Conservation (phyloP, 2,888 invertebrate genomes). For the Rhorus exstirpatorius region DNA sequence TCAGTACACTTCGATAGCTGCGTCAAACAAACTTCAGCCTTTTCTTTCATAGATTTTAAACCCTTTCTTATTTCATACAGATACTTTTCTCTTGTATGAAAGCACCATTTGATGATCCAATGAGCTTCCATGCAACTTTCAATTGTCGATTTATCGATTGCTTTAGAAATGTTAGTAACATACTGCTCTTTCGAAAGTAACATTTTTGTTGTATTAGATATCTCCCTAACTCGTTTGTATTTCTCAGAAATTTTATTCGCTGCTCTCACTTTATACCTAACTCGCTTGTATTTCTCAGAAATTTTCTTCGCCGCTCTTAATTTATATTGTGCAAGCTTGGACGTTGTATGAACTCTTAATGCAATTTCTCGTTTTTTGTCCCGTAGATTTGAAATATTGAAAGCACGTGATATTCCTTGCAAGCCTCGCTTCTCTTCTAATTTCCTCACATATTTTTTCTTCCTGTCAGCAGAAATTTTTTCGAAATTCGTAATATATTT, state of each 20-base stretch:
- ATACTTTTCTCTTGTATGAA: slow-evolving; percentile 49
- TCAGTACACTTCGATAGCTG: slow-evolving; percentile 12
- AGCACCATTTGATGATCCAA: slow-evolving; percentile 50
- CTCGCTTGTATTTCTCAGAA: neutral
- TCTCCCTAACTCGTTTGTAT: slow-evolving; percentile 8
- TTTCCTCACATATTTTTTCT: neutral
- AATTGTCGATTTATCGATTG: neutral
- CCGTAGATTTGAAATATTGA: neutral
- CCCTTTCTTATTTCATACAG: slow-evolving; percentile 29
- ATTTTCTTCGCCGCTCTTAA: neutral
- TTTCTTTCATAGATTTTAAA: slow-evolving; percentile 39
- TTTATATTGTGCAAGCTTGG: neutral
- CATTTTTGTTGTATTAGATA: neutral
- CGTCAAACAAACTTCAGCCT: slow-evolving; percentile 40
- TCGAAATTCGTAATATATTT: neutral
- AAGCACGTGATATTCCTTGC: neutral
- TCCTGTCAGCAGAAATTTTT: neutral
- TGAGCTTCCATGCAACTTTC: slow-evolving; percentile 52
- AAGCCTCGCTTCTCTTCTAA: neutral
- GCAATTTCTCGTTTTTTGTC: neutral
- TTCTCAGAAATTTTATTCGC: neutral
- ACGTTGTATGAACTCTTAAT: neutral
- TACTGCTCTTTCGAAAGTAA: slow-evolving; percentile 21
- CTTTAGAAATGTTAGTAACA: neutral
- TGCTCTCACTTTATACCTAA: neutral